These are phyloP conservation scores for Bombus superbus DNA, from an alignment of 1,140 invertebrate genomes.

Conservation along the genomic window DNA sequence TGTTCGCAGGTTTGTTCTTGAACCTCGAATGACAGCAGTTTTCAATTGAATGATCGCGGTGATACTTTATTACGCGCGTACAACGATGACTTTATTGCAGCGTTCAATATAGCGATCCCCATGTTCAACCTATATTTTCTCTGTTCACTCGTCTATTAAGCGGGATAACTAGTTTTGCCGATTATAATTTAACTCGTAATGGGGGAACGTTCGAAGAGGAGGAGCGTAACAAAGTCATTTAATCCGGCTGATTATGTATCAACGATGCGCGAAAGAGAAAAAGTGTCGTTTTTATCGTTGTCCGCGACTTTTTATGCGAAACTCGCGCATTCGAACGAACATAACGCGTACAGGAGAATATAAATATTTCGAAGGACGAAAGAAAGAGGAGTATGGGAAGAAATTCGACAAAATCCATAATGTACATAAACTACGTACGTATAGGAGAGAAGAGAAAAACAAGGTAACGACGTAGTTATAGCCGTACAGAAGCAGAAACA, in stretches of 20 bases:
- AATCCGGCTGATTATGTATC: neutral
- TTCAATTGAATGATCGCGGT: constrained; percentile 50
- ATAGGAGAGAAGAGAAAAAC: neutral
- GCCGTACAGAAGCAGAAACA: neutral
- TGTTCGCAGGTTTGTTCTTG: constrained; percentile 5
- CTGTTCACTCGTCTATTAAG: too few relatives aligned
- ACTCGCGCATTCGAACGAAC: neutral
- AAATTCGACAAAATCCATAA: too few relatives aligned
- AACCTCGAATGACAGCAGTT: constrained; percentile 18
- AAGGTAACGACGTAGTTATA: neutral
- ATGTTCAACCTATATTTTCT: constrained; percentile 18
- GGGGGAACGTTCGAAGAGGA: neutral
- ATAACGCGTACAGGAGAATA: too few relatives aligned
- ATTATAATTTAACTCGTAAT: neutral
- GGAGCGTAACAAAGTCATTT: neutral
- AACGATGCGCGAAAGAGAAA: neutral
- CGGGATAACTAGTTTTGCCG: neutral
- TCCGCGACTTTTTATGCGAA: neutral
- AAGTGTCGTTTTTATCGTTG: neutral
- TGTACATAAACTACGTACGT: too few relatives aligned
- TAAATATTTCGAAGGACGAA: too few relatives aligned
- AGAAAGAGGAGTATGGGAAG: too few relatives aligned
- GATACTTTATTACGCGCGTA: constrained; percentile 16
- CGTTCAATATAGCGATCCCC: neutral
- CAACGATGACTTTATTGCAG: constrained; percentile 25